Conservation (phyloP, 2,888 invertebrate species). For the Campoplex nolae region DNA sequence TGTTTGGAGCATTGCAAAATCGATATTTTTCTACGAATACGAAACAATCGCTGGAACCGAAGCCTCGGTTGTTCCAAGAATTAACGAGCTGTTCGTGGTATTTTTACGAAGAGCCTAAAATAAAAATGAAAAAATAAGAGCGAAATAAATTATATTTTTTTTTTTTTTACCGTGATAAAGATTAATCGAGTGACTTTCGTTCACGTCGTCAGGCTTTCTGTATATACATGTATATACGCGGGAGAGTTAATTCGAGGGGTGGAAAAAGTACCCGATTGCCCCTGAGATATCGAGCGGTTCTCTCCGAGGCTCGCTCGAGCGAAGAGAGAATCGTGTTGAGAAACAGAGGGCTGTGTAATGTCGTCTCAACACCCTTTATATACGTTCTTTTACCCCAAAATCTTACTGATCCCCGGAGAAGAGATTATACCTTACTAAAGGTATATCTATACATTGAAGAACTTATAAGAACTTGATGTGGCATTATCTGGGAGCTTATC, state of each 20-base stretch:
- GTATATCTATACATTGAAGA: neutral
- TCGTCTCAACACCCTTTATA: constrained; percentile 27
- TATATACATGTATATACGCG: neutral
- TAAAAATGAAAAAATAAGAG: neutral
- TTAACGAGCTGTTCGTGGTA: neutral
- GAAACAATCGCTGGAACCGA: neutral
- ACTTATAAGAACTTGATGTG: neutral
- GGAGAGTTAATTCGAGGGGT: constrained; percentile 42
- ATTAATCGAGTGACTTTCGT: constrained; percentile 52
- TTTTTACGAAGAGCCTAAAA: neutral
- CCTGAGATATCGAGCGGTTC: constrained; percentile 60
- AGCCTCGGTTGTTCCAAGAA: neutral
- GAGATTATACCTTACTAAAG: neutral
- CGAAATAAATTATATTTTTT: neutral
- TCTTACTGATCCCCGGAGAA: neutral
- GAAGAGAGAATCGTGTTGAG: constrained; percentile 11
- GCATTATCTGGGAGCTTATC: neutral
- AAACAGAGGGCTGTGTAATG: constrained; percentile 17
- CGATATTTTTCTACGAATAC: neutral
- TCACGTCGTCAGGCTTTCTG: constrained; percentile 8
- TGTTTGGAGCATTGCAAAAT: neutral
- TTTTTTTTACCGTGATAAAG: constrained; percentile 24
- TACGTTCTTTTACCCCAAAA: constrained; percentile 30
- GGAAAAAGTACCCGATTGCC: constrained; percentile 54
- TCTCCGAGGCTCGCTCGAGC: constrained; percentile 10